phyloP scores from a whole-genome alignment of 2,113 vertebrate species.

The Mixornis gularis region DNA sequence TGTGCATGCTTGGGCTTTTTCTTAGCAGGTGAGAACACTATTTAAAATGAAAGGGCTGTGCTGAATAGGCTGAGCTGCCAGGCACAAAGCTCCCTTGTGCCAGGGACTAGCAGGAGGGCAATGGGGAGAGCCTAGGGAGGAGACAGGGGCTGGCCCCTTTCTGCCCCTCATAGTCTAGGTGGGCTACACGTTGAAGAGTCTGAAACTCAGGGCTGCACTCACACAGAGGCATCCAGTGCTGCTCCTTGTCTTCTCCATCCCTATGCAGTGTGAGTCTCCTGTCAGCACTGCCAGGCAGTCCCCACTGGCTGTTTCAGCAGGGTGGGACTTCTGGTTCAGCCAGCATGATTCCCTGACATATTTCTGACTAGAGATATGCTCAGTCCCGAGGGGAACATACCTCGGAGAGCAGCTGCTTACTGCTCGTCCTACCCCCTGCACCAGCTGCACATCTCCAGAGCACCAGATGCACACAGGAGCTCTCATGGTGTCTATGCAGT shows the following conservation, averaged over 20 bases:
- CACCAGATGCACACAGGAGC: background rate
- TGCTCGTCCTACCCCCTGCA: background rate
- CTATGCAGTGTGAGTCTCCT: background rate
- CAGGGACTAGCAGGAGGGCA: background rate
- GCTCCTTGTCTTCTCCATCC: background rate
- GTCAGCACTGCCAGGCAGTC: background rate
- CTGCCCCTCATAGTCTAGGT: fast-evolving
- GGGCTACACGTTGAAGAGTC: background rate
- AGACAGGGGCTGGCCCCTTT: fast-evolving
- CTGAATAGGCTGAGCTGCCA: background rate
- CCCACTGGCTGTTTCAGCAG: background rate
- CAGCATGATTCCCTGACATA: slow-evolving; percentile 25
- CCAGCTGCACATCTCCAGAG: slow-evolving; percentile 39
- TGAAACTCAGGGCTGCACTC: background rate
- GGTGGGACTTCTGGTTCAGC: slow-evolving; percentile 20
- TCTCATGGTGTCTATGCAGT: background rate
- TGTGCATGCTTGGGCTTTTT: background rate
- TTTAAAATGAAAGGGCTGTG: background rate
- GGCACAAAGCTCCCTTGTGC: fast-evolving
- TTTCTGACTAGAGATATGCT: slow-evolving; percentile 33
- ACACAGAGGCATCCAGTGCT: background rate
- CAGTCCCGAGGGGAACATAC: background rate
- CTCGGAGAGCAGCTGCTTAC: slow-evolving; percentile 55
- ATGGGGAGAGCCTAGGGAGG: fast-evolving
- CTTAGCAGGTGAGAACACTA: background rate